Conservation (phyloP, 1,140 invertebrate genomes). For the Zaprionus tsacasi region DNA sequence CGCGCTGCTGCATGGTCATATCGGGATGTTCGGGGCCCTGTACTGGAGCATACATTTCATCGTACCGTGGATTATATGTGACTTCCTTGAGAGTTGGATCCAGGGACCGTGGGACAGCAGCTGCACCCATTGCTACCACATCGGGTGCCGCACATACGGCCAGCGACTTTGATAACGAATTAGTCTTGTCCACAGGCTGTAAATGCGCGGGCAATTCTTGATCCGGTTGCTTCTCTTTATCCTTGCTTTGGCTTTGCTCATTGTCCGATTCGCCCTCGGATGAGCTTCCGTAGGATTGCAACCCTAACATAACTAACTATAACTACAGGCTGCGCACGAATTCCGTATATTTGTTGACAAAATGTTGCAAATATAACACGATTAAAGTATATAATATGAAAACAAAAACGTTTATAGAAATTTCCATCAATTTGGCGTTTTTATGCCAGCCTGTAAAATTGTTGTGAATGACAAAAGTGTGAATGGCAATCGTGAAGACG, state of each 20-base stretch:
- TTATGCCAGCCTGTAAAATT: background rate
- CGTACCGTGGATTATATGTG: constrained; percentile 96
- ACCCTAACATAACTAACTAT: constrained; percentile 55
- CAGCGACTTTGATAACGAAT: constrained; percentile 86
- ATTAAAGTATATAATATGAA: constrained; percentile 68
- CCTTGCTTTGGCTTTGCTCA: constrained; percentile 46
- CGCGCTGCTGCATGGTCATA: constrained; percentile 94
- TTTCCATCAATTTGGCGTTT: constrained; percentile 68
- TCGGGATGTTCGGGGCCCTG: constrained; percentile 96
- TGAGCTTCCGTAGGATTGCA: constrained; percentile 76
- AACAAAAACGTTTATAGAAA: constrained; percentile 74
- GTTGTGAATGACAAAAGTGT: constrained; percentile 27
- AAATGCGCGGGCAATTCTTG: constrained; percentile 84
- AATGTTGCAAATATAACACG: constrained; percentile 67
- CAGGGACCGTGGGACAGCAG: constrained; percentile 87
- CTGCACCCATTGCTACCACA: constrained; percentile 89
- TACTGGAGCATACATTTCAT: constrained; percentile 96
- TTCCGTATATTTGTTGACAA: constrained; percentile 70
- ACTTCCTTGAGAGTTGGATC: constrained; percentile 92
- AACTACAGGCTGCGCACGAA: constrained; percentile 55
- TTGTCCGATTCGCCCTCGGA: constrained; percentile 73
- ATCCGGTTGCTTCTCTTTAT: background rate
- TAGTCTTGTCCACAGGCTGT: constrained; percentile 81
- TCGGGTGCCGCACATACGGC: constrained; percentile 91
- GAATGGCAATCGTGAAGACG: constrained; percentile 11